Conservation (phyloP, 30 jellyfish, hydroid and myxozoan genomes). For the Aurelia sp. region DNA sequence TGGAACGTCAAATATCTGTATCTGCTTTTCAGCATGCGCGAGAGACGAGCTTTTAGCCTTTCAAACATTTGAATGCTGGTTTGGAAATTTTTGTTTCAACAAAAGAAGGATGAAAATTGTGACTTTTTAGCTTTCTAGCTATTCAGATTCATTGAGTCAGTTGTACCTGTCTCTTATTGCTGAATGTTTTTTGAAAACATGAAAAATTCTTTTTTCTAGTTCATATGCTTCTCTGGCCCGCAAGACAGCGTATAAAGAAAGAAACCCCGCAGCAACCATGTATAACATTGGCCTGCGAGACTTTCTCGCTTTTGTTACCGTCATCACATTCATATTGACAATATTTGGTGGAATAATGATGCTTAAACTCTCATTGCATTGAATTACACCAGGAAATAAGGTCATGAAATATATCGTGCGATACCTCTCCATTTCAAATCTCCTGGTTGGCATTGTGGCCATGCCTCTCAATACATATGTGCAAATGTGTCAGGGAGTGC, state of each 20-base stretch:
- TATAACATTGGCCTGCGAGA: conserved; percentile 9
- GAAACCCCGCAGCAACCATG: neutral
- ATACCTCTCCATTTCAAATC: conserved; percentile 37
- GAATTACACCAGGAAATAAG: conserved; percentile 20
- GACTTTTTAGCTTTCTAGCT: too few species aligned
- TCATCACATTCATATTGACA: conserved; percentile 17
- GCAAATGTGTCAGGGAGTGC: conserved; percentile 23
- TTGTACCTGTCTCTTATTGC: too few species aligned
- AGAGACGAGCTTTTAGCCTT: too few species aligned
- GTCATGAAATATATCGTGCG: conserved; percentile 49
- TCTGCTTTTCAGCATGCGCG: too few species aligned
- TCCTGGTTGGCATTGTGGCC: conserved; percentile 57
- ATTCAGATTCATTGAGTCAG: too few species aligned
- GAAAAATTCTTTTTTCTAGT: too few species aligned
- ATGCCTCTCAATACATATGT: conserved; percentile 62
- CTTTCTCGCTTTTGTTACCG: conserved; percentile 8
- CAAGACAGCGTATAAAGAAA: neutral
- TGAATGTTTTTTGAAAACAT: too few species aligned
- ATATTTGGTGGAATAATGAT: conserved; percentile 34
- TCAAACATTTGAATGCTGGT: too few species aligned
- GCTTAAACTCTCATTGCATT: conserved; percentile 56
- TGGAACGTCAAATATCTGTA: too few species aligned
- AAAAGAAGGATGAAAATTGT: too few species aligned
- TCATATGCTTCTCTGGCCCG: too few species aligned
- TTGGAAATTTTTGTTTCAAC: too few species aligned